Evolutionary conservation across 2,113 vertebrate genomes (phyloP).

Genomic region (Datnioides undecimradiatus): DNA sequence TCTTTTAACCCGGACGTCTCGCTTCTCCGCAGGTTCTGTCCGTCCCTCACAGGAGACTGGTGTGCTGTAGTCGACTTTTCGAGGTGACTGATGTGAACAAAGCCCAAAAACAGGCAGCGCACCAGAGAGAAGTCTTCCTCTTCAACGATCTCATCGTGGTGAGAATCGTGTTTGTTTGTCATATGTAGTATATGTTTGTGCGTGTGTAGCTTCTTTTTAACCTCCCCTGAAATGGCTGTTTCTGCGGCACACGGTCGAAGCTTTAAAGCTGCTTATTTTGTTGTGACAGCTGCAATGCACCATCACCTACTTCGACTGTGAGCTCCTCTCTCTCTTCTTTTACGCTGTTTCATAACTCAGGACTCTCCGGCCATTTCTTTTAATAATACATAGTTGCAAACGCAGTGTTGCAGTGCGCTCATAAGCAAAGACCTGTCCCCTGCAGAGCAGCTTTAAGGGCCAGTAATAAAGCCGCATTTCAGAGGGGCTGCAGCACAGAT

Average conservation of each 20-base stretch:
- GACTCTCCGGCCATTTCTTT: slow-evolving; percentile 48
- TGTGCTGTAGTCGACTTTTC: slow-evolving; percentile 97
- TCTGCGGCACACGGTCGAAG: not conserved
- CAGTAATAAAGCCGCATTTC: slow-evolving; percentile 40
- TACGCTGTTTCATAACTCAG: slow-evolving; percentile 57
- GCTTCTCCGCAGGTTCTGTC: slow-evolving; percentile 89
- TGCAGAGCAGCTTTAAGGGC: slow-evolving; percentile 32
- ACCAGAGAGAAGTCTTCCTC: slow-evolving; percentile 98
- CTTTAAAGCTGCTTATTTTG: slow-evolving; percentile 60
- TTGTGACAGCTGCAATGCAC: slow-evolving; percentile 69
- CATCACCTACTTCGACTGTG: slow-evolving; percentile 38
- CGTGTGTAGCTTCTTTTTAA: slow-evolving; percentile 12
- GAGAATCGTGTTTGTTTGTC: not conserved
- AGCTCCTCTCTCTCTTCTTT: slow-evolving; percentile 32
- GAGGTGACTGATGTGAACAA: slow-evolving; percentile 97
- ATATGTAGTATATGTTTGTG: not conserved
- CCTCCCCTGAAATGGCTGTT: not conserved
- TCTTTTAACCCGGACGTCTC: not conserved
- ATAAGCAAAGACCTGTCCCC: slow-evolving; percentile 33
- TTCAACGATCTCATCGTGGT: slow-evolving; percentile 99
- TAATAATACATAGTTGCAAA: slow-evolving; percentile 48
- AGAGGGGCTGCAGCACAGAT: not conserved
- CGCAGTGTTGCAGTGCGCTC: slow-evolving; percentile 14
- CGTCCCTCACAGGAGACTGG: slow-evolving; percentile 94
- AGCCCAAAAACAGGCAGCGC: slow-evolving; percentile 96